Conservation (phyloP, 1,140 invertebrate genomes). For the Aricia agestis region DNA sequence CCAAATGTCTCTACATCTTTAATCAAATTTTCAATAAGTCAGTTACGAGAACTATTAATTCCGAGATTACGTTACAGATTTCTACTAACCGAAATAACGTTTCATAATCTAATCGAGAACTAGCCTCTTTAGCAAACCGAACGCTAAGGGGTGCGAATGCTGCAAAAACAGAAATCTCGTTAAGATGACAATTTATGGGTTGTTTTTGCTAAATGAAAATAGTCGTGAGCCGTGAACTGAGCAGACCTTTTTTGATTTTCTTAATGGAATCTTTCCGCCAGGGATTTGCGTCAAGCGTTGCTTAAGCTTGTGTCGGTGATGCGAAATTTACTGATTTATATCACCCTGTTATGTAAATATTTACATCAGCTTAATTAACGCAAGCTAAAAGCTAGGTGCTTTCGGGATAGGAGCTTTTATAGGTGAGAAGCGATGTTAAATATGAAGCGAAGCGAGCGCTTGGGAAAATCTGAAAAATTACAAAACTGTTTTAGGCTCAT, state of each 20-base stretch:
- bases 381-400: not conserved
- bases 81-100: not conserved
- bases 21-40: too few species aligned
- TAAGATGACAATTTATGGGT: constrained; percentile 76
- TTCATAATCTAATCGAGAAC: constrained; percentile 16
- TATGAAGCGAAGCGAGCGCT: too few species aligned
- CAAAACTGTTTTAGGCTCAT: too few species aligned
- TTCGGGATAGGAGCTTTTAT: not conserved
- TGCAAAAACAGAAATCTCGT: constrained; percentile 74
- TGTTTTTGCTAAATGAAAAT: constrained; percentile 77
- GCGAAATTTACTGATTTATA: constrained; percentile 44
- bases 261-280: constrained; percentile 73
- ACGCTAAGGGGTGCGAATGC: constrained; percentile 53
- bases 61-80: too few species aligned
- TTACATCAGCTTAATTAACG: not conserved
- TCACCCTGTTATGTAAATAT: constrained; percentile 28
- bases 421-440: too few species aligned
- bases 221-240: constrained; percentile 68
- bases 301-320: constrained; percentile 57
- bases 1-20: too few species aligned
- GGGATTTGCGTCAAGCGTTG: constrained; percentile 67
- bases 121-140: constrained; percentile 17
- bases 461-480: too few species aligned
- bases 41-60: too few species aligned
- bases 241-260: constrained; percentile 75